These are phyloP conservation scores for Labia minor DNA, from an alignment of 2,888 invertebrate genomes.

Conservation along the genomic window DNA sequence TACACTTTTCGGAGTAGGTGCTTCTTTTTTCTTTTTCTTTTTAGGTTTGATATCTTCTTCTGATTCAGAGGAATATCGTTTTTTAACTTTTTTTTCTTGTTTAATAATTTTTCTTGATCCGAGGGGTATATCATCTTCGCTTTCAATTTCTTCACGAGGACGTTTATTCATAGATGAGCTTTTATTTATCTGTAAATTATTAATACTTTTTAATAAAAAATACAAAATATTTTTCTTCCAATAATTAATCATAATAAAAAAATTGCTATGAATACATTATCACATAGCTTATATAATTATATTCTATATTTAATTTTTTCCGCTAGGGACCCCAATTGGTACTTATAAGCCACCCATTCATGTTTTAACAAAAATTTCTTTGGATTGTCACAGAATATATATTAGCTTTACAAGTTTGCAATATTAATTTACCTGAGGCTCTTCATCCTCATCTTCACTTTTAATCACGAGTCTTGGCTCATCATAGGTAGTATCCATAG, in stretches of 20 bases:
- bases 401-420: too few relatives aligned
- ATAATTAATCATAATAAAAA: too few relatives aligned
- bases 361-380: too few relatives aligned
- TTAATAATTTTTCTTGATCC: slow-evolving; percentile 56
- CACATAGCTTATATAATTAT: too few relatives aligned
- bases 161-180: neutral
- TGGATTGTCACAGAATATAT: too few relatives aligned
- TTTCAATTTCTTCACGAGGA: slow-evolving; percentile 44
- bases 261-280: too few relatives aligned
- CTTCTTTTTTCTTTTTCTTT: slow-evolving; percentile 32
- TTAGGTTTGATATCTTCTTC: slow-evolving; percentile 35
- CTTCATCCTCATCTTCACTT: slow-evolving; percentile 50
- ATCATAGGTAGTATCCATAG: slow-evolving; percentile 22
- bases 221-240: too few relatives aligned
- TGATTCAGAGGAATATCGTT: slow-evolving; percentile 38
- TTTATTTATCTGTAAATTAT: neutral
- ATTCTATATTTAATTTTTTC: too few relatives aligned
- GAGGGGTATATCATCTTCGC: slow-evolving; percentile 56
- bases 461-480: slow-evolving; percentile 28
- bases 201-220: too few relatives aligned
- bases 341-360: too few relatives aligned
- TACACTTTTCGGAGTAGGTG: slow-evolving; percentile 41
- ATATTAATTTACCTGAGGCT: slow-evolving; percentile 58
- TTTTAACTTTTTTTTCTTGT: slow-evolving; percentile 39
- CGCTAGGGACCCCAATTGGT: too few relatives aligned